phyloP scores from a whole-genome alignment of 2,113 vertebrate genomes.

The Lophura nycthemera region DNA sequence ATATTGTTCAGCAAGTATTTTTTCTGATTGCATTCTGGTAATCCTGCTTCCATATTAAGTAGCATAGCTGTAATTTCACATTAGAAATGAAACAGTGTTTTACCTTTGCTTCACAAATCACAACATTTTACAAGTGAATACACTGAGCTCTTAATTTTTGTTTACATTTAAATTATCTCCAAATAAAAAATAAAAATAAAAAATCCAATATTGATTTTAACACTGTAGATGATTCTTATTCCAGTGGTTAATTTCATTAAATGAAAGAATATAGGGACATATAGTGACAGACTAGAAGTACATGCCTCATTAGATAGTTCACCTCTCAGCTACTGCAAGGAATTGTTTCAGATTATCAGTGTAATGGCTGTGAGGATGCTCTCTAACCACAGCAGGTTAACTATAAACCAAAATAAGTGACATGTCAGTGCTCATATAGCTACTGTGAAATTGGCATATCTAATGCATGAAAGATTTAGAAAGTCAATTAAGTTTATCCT shows the following conservation, averaged over 20 bases:
- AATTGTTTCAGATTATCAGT: not conserved
- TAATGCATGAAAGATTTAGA: not conserved
- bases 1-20: not conserved
- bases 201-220: not conserved
- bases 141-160: not conserved
- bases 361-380: not conserved
- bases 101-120: not conserved
- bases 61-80: not conserved
- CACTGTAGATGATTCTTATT: not conserved
- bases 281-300: not conserved
- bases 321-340: not conserved
- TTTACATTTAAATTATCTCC: not conserved
- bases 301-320: not conserved
- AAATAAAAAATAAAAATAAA: not conserved
- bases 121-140: not conserved
- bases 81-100: not conserved
- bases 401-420: not conserved
- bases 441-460: not conserved
- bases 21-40: not conserved
- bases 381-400: not conserved
- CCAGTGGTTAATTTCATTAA: not conserved
- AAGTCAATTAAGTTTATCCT: not conserved
- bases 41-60: not conserved
- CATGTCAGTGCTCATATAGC: not conserved
- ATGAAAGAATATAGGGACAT: not conserved